Percentiles rank a stretch among this genome's conserved stretches.
Evolutionary conservation across 2,113 vertebrate species (phyloP).

Genomic region (Vicugna pacos): DNA sequence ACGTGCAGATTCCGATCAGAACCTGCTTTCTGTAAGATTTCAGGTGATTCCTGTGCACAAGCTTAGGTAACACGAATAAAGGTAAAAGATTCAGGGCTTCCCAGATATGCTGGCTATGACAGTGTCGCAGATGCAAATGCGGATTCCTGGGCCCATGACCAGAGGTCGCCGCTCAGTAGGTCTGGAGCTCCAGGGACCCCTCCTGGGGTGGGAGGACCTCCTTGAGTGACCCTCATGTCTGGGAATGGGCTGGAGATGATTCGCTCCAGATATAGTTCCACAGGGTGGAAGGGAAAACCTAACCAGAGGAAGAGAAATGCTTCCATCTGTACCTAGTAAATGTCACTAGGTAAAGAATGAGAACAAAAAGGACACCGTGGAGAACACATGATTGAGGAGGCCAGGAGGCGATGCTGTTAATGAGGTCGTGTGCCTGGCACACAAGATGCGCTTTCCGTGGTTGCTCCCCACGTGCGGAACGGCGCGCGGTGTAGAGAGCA

Average conservation of each 20-base stretch:
- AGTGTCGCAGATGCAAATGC: not conserved
- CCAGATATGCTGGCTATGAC: fast-evolving
- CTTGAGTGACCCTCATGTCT: no score
- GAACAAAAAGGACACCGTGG: fast-evolving
- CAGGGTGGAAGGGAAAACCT: not conserved
- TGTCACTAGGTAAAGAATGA: not conserved
- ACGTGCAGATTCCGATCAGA: not conserved
- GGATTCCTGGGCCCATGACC: not conserved
- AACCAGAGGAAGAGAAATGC: not conserved
- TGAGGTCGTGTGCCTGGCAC: fast-evolving
- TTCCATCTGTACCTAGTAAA: not conserved
- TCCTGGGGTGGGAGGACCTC: not conserved
- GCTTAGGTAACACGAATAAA: not conserved
- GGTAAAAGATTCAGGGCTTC: no score
- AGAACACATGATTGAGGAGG: not conserved
- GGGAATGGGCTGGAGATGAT: not conserved
- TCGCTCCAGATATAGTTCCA: not conserved
- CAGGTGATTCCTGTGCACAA: not conserved
- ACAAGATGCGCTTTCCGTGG: fast-evolving
- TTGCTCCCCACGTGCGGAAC: fast-evolving
- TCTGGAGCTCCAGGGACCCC: not conserved
- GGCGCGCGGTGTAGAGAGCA: fast-evolving
- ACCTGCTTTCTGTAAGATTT: not conserved
- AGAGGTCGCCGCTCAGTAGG: not conserved
- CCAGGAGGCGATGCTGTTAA: fast-evolving